Conservation (phyloP, 2,888 invertebrate genomes). For the Eristalis arbustorum region DNA sequence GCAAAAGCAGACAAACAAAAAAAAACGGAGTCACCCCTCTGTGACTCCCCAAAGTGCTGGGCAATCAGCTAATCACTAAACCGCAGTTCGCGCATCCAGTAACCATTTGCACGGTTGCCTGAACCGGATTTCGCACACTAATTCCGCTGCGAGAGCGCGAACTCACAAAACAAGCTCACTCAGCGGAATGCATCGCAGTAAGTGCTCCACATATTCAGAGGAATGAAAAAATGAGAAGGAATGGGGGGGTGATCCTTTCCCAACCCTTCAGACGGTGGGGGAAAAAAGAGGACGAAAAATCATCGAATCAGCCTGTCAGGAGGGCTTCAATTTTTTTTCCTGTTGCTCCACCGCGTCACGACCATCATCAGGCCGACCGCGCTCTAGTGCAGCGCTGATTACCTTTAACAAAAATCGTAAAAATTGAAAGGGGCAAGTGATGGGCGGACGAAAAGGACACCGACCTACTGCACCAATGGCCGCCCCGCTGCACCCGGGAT, state of each 20-base stretch:
- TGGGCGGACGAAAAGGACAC: constrained; percentile 5
- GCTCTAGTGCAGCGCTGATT: constrained; percentile 60
- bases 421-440: constrained; percentile 47
- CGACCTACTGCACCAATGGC: constrained; percentile 32
- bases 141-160: constrained; percentile 30
- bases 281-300: not conserved
- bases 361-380: constrained; percentile 44
- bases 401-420: constrained; percentile 61
- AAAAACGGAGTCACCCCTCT: not conserved
- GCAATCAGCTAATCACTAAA: constrained; percentile 68
- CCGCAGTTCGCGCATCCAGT: constrained; percentile 53
- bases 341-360: constrained; percentile 11
- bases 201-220: not conserved
- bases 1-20: not conserved
- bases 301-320: not conserved
- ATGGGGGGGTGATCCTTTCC: too few relatives aligned
- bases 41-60: constrained; percentile 30
- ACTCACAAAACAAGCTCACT: constrained; percentile 49
- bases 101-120: constrained; percentile 52
- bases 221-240: not conserved
- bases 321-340: too few relatives aligned
- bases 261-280: constrained; percentile 36
- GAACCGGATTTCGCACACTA: constrained; percentile 40
- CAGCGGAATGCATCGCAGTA: constrained; percentile 26
- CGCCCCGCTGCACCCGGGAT: constrained; percentile 46